A percentile compares a stretch with the other conserved stretches of the same genome.
These are phyloP conservation scores for Pollenia amentaria DNA, from an alignment of 2,888 invertebrate species.

Conservation along the genomic window DNA sequence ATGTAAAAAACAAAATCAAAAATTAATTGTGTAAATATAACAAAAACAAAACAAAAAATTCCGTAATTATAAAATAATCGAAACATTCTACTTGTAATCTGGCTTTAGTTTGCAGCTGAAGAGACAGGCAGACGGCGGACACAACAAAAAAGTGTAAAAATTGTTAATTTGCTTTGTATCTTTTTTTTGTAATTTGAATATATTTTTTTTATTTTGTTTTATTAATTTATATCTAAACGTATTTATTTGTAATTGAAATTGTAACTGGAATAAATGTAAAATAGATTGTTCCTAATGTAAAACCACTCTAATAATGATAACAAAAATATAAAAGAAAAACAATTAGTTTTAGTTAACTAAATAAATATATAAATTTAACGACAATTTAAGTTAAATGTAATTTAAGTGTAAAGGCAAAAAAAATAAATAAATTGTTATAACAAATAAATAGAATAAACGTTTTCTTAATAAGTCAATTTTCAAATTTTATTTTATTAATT, in stretches of 20 bases:
- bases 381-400: slow-evolving; percentile 24
- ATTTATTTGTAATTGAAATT: slow-evolving; percentile 35
- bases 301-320: slow-evolving; percentile 23
- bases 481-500: slow-evolving; percentile 19
- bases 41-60: background rate
- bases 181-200: slow-evolving; percentile 1
- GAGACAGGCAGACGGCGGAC: background rate
- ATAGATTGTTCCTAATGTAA: slow-evolving; percentile 61
- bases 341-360: slow-evolving; percentile 38
- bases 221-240: slow-evolving; percentile 14
- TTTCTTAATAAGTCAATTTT: background rate
- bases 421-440: background rate
- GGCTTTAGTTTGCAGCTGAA: slow-evolving; percentile 48
- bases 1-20: slow-evolving; percentile 53
- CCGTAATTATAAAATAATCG: slow-evolving; percentile 42
- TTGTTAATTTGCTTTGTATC: slow-evolving; percentile 45
- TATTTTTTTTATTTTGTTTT: slow-evolving; percentile 2
- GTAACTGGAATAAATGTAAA: slow-evolving; percentile 42
- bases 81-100: slow-evolving; percentile 53
- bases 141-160: slow-evolving; percentile 13
- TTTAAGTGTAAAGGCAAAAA: slow-evolving; percentile 12
- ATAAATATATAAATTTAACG: slow-evolving; percentile 37
- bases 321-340: slow-evolving; percentile 10
- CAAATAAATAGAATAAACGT: background rate
- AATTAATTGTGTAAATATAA: slow-evolving; percentile 44